phyloP scores from a whole-genome alignment of 1,140 invertebrate species.

The Solenopsis invicta region DNA sequence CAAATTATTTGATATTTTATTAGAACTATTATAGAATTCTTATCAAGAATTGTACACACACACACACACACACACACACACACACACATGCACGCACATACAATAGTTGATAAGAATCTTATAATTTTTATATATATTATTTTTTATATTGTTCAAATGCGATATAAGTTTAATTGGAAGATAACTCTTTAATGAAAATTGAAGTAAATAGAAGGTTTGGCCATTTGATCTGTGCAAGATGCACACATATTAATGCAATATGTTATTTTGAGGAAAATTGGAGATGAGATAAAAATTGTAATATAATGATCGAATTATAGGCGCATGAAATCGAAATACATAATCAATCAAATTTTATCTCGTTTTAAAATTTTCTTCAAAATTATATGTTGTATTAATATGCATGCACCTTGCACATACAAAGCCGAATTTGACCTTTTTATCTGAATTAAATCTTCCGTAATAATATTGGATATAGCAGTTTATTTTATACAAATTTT shows the following conservation, averaged over 20 bases:
- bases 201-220: not conserved
- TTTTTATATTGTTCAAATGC: not conserved
- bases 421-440: not conserved
- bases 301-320: not conserved
- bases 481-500: not conserved
- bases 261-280: not conserved
- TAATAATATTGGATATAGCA: not conserved
- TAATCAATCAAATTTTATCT: not conserved
- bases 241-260: not conserved
- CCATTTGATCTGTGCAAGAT: too few species aligned
- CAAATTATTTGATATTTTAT: too few species aligned
- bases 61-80: too few species aligned
- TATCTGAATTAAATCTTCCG: not conserved
- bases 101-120: too few species aligned
- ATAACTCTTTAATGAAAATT: constrained; percentile 10
- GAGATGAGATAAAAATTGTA: not conserved
- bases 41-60: too few species aligned
- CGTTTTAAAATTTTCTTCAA: not conserved
- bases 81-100: too few species aligned
- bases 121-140: not conserved
- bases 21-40: too few species aligned
- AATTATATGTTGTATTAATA: not conserved
- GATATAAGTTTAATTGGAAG: constrained; percentile 4
- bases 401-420: not conserved
- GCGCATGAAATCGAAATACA: not conserved